A percentile compares a stretch with the other conserved stretches of the same genome.
These are phyloP conservation scores for Taenioides sp. DNA, from an alignment of 2,797 vertebrate genomes.

Conservation along the genomic window DNA sequence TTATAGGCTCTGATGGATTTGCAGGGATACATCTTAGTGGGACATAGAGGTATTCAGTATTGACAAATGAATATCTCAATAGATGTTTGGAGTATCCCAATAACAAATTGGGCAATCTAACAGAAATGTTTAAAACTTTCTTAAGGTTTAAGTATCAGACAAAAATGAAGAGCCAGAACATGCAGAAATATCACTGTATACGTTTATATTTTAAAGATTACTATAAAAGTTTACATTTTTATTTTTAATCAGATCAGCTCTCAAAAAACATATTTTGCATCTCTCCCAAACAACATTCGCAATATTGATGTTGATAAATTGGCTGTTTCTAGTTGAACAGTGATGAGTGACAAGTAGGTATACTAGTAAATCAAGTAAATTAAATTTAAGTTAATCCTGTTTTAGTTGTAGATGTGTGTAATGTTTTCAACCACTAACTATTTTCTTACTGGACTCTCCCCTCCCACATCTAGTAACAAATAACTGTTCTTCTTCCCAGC, in stretches of 20 bases:
- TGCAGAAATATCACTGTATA: neutral
- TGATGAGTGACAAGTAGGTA: neutral
- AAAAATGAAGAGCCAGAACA: neutral
- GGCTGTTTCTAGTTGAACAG: too few relatives aligned
- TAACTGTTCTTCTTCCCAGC: slow-evolving; percentile 33
- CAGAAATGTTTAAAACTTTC: neutral
- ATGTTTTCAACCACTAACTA: slow-evolving; percentile 8
- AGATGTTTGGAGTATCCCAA: neutral
- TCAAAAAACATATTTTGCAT: neutral
- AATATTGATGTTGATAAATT: too few relatives aligned
- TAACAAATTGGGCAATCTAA: neutral
- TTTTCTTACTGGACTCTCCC: slow-evolving; percentile 27
- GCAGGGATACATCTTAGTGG: neutral
- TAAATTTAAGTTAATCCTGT: neutral
- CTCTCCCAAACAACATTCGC: too few relatives aligned
- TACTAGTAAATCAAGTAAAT: neutral
- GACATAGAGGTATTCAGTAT: neutral
- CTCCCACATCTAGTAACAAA: slow-evolving; percentile 46
- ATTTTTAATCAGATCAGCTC: neutral
- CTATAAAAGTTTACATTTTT: neutral
- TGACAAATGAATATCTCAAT: neutral
- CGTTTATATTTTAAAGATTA: neutral
- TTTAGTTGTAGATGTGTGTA: neutral
- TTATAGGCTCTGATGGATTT: slow-evolving; percentile 7
- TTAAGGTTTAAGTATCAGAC: neutral